Conservation (phyloP, 2,888 invertebrate species). For the Exephanes ischioxanthus region DNA sequence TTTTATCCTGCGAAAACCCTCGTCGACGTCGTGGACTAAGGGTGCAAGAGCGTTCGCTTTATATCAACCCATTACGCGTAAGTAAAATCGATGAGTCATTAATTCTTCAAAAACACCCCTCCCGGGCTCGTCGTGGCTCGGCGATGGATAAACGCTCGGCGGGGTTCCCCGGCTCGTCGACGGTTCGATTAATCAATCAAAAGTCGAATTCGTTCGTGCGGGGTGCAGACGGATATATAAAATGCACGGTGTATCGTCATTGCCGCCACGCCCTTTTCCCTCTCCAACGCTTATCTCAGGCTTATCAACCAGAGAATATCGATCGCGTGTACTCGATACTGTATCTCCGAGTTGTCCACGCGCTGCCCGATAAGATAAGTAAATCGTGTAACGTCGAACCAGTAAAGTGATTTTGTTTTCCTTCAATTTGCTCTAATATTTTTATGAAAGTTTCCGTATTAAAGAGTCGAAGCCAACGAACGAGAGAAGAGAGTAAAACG, state of each 20-base stretch:
- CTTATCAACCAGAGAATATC: slow-evolving; percentile 53
- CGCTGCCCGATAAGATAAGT: slow-evolving; percentile 12
- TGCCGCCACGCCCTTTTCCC: slow-evolving; percentile 27
- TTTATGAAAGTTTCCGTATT: not conserved
- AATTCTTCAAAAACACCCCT: slow-evolving; percentile 54
- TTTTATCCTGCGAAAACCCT: slow-evolving; percentile 40
- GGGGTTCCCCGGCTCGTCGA: not conserved
- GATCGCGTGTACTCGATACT: slow-evolving; percentile 27
- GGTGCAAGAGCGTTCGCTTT: slow-evolving; percentile 6
- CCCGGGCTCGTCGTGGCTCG: not conserved
- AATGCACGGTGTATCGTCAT: slow-evolving; percentile 1
- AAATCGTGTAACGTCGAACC: not conserved
- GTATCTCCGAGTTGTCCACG: slow-evolving; percentile 24
- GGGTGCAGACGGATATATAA: slow-evolving; percentile 22
- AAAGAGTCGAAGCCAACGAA: not conserved
- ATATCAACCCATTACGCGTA: slow-evolving; percentile 53
- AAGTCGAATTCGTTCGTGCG: slow-evolving; percentile 46
- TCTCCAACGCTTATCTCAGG: slow-evolving; percentile 50
- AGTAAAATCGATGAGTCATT: slow-evolving; percentile 68
- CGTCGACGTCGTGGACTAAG: slow-evolving; percentile 33
- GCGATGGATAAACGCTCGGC: slow-evolving; percentile 10
- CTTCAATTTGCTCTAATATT: not conserved
- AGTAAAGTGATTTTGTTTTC: not conserved
- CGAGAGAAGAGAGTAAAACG: not conserved
- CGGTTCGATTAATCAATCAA: slow-evolving; percentile 59